Evolutionary conservation across 1,140 invertebrate species (phyloP).

Genomic region (Sesamia nonagrioides): DNA sequence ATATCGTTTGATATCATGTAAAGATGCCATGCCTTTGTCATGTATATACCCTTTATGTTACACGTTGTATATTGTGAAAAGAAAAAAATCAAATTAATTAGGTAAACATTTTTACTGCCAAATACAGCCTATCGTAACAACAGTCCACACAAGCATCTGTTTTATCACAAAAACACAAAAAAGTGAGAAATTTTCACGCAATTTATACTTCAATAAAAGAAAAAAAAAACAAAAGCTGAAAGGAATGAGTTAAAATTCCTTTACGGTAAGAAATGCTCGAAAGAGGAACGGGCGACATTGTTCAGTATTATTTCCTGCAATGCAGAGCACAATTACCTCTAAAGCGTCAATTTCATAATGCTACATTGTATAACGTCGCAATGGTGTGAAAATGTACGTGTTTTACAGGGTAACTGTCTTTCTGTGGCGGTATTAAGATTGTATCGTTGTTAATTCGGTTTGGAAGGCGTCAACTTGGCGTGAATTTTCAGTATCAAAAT

Average conservation of each 20-base stretch:
- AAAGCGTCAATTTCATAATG: constrained; percentile 35
- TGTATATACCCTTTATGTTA: too few relatives aligned
- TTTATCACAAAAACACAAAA: background rate
- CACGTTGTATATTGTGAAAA: too few relatives aligned
- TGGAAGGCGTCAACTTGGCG: background rate
- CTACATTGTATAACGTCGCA: background rate
- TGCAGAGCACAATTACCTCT: constrained; percentile 33
- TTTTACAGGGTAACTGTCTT: background rate
- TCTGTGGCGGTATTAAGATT: constrained; percentile 14
- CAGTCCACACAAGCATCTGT: too few relatives aligned
- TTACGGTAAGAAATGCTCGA: constrained; percentile 5
- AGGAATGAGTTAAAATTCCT: constrained; percentile 23
- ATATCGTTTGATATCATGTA: too few relatives aligned
- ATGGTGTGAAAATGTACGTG: constrained; percentile 27
- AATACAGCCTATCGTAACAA: too few relatives aligned
- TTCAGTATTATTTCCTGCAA: constrained; percentile 35
- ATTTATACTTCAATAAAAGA: background rate
- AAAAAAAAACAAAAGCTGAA: constrained; percentile 14
- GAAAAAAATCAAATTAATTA: too few relatives aligned
- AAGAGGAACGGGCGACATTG: constrained; percentile 21
- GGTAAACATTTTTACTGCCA: too few relatives aligned
- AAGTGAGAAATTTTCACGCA: background rate
- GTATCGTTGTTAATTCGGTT: constrained; percentile 4
- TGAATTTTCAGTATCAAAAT: too few relatives aligned
- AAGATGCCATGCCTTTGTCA: too few relatives aligned